Evolutionary conservation across 2,888 invertebrate species (phyloP).

Genomic region (Oscheius sp.): DNA sequence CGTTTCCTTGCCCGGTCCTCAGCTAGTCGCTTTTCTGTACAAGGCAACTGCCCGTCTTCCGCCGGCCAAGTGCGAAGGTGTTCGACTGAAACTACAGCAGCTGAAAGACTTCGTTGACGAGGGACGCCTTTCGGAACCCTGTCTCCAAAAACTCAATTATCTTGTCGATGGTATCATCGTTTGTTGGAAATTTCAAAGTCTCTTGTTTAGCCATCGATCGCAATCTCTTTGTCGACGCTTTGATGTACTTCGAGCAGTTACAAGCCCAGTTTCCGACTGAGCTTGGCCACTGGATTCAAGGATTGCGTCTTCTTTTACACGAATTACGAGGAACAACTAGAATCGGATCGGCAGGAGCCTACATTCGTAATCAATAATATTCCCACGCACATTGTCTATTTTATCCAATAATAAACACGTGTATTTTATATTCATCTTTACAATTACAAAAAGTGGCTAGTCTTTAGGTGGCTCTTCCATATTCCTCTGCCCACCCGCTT

Average conservation of each 20-base stretch:
- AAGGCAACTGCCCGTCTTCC: slow-evolving; percentile 58
- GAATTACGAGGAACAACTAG: slow-evolving; percentile 35
- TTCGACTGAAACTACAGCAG: slow-evolving; percentile 55
- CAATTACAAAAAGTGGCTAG: no score
- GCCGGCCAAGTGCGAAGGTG: slow-evolving; percentile 61
- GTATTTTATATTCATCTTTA: no score
- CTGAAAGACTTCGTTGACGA: slow-evolving; percentile 49
- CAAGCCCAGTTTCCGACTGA: slow-evolving; percentile 45
- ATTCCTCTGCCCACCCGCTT: no score
- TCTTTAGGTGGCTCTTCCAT: no score
- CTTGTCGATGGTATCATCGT: slow-evolving; percentile 64
- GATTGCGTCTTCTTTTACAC: slow-evolving; percentile 42
- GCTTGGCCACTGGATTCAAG: slow-evolving; percentile 41
- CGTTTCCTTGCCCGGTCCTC: slow-evolving; percentile 58
- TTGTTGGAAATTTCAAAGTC: neutral
- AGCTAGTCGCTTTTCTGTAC: slow-evolving; percentile 58
- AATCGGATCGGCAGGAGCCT: slow-evolving; percentile 28
- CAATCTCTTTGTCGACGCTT: slow-evolving; percentile 60
- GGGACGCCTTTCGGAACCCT: slow-evolving; percentile 47
- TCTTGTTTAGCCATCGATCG: slow-evolving; percentile 62
- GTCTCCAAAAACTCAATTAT: slow-evolving; percentile 65
- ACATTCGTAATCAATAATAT: slow-evolving; percentile 18
- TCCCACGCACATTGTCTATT: no score
- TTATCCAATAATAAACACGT: no score
- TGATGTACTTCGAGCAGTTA: slow-evolving; percentile 53